A percentile compares a stretch with the other conserved stretches of the same genome.
phyloP scores from a whole-genome alignment of 2,113 vertebrate genomes.

The Crotalus tigris region DNA sequence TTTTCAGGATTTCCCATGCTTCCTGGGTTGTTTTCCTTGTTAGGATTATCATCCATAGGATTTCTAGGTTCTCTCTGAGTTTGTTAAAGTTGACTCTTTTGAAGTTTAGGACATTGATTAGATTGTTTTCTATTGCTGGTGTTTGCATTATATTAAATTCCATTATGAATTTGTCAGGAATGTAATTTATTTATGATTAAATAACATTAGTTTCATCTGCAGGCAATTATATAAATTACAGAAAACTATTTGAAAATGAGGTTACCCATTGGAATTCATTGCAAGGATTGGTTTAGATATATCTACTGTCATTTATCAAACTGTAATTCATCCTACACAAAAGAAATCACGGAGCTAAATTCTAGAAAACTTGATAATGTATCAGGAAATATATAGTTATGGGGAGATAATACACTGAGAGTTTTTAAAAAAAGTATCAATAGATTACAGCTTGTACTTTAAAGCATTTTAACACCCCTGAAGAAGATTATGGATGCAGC shows the following conservation, averaged over 20 bases:
- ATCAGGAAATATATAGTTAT: slow-evolving; percentile 27
- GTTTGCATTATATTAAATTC: too few relatives aligned
- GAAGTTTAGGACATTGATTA: too few relatives aligned
- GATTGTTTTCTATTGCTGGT: too few relatives aligned
- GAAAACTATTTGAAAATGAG: background rate
- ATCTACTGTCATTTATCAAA: slow-evolving; percentile 35
- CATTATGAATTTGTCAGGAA: background rate
- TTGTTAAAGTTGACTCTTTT: too few relatives aligned
- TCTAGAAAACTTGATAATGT: slow-evolving; percentile 19
- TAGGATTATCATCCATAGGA: too few relatives aligned
- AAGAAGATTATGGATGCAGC: slow-evolving; percentile 33
- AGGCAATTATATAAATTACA: slow-evolving; percentile 13
- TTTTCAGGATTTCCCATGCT: too few relatives aligned
- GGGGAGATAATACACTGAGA: slow-evolving; percentile 15
- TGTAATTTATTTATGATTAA: background rate
- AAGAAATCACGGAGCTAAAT: background rate
- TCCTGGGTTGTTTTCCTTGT: too few relatives aligned
- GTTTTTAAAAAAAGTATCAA: slow-evolving; percentile 11
- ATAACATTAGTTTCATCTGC: background rate
- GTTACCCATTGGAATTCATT: slow-evolving; percentile 21
- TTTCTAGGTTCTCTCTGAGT: too few relatives aligned
- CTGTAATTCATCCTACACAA: slow-evolving; percentile 28
- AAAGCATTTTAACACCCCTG: slow-evolving; percentile 2
- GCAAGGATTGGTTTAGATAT: slow-evolving; percentile 10
- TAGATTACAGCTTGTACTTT: slow-evolving; percentile 15